These are phyloP conservation scores for Agonum fuliginosum DNA, from an alignment of 2,888 invertebrate genomes.

Conservation along the genomic window DNA sequence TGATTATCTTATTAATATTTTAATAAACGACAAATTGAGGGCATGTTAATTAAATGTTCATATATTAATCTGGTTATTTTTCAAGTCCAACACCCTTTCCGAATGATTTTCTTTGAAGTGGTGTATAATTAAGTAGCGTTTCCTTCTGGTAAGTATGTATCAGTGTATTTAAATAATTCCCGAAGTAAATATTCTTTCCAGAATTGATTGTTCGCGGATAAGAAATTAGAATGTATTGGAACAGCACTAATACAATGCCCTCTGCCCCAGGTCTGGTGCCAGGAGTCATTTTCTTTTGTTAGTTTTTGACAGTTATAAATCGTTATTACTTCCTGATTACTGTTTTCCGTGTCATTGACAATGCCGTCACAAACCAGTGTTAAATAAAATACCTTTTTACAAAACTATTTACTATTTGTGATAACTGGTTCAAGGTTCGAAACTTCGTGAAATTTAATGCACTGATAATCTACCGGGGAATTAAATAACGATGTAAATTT, in stretches of 20 bases:
- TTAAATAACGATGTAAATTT: slow-evolving; percentile 14
- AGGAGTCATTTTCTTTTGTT: slow-evolving; percentile 56
- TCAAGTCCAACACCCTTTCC: too few species aligned
- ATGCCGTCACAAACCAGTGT: slow-evolving; percentile 50
- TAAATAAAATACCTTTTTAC: slow-evolving; percentile 56
- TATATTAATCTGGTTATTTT: too few species aligned
- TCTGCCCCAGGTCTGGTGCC: slow-evolving; percentile 16
- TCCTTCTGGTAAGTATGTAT: slow-evolving; percentile 11
- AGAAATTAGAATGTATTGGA: slow-evolving; percentile 54
- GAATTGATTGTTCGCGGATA: slow-evolving; percentile 46
- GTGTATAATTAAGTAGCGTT: not conserved
- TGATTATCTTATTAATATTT: too few species aligned
- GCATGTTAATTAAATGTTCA: too few species aligned
- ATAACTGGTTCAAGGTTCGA: slow-evolving; percentile 43
- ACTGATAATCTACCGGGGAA: slow-evolving; percentile 28
- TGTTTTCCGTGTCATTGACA: slow-evolving; percentile 59
- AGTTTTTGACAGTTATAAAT: slow-evolving; percentile 58
- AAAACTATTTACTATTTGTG: slow-evolving; percentile 51
- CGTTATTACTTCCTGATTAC: slow-evolving; percentile 57
- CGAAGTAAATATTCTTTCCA: slow-evolving; percentile 2
- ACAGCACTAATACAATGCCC: slow-evolving; percentile 46
- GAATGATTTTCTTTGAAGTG: not conserved
- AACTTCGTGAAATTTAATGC: slow-evolving; percentile 20
- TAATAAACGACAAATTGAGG: too few species aligned
- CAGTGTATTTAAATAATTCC: slow-evolving; percentile 35